These are phyloP conservation scores for Phyllotreta striolata DNA, from an alignment of 2,888 invertebrate species.

Conservation along the genomic window DNA sequence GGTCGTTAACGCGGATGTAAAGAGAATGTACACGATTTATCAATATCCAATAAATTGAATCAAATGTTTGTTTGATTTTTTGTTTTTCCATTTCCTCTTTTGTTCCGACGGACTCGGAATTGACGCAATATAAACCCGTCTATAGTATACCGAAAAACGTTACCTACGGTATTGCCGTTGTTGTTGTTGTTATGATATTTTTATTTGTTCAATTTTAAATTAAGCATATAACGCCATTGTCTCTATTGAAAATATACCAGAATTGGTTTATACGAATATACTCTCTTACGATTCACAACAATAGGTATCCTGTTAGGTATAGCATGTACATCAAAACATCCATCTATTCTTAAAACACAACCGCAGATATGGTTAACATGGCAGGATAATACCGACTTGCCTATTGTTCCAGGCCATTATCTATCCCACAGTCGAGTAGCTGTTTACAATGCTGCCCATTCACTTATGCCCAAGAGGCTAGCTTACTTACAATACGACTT, in stretches of 20 bases:
- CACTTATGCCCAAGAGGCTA: constrained; percentile 42
- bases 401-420: constrained; percentile 45
- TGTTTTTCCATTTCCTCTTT: constrained; percentile 14
- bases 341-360: too few species aligned
- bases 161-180: neutral
- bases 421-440: constrained; percentile 53
- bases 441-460: constrained; percentile 49
- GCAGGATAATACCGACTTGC: constrained; percentile 26
- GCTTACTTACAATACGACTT: constrained; percentile 46
- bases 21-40: constrained; percentile 35
- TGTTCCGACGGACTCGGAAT: constrained; percentile 10
- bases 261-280: too few species aligned
- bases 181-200: constrained; percentile 4
- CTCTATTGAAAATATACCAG: too few species aligned
- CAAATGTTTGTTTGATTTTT: constrained; percentile 31
- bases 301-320: too few species aligned
- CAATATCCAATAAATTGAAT: constrained; percentile 37
- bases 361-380: constrained; percentile 16
- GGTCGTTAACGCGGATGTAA: constrained; percentile 36
- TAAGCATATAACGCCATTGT: too few species aligned
- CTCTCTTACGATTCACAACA: too few species aligned
- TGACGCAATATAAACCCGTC: neutral
- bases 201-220: constrained; percentile 9
- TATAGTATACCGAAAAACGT: neutral
- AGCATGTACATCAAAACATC: too few species aligned